Evolutionary conservation across 1,140 invertebrate species (phyloP), one percentile per base, ranked within the genome.

Genomic region (Drosophila suzukii): DNA sequence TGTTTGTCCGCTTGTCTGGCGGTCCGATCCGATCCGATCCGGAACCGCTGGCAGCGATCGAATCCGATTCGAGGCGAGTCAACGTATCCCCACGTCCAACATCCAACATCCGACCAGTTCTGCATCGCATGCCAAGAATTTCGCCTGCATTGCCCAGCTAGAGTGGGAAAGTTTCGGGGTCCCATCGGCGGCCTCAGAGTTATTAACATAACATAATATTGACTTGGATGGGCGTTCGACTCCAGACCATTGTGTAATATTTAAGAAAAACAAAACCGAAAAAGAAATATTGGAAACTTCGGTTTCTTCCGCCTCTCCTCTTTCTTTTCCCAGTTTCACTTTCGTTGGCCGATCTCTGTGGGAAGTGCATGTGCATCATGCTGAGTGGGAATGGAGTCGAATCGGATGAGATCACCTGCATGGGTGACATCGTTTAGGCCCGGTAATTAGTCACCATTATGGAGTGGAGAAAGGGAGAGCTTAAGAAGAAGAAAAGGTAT

Each of bases 161-260:
- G 43, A 59, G 68, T 56, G 55, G 70, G 65, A 76, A 66, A 84
- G 71, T 78, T 79, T 63, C 30, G 46, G 72, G 74, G 55, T 75
- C 47, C 61, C 53, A 24, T 50, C 53, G 39, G 27, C 56, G 60
- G 56, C 61, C 17, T 50, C 32, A 17, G 50, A 77, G 75, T 77
- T 77, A 77, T 77, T 77, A 76, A 76, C 73, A 76, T 76, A 77
- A 77, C 73, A 77, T 77, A 77, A 77, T 77, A 77, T 77, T 77
- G 75, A 77, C 73, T 77, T 49, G 39, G 73, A 68, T 75, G 73
- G 66, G 51, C 66, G 43, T 46, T 20, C 43, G 43, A 4, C 7
- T 6, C 49, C 47, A 12, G 77, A 43, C 73, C 82, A 84, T 86
- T 84, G 81, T 84, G 82, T 86, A 86, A 84, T 81, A 86, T 67